phyloP scores from a whole-genome alignment of 1,140 invertebrate species.

The Eupristina koningsbergeri region DNA sequence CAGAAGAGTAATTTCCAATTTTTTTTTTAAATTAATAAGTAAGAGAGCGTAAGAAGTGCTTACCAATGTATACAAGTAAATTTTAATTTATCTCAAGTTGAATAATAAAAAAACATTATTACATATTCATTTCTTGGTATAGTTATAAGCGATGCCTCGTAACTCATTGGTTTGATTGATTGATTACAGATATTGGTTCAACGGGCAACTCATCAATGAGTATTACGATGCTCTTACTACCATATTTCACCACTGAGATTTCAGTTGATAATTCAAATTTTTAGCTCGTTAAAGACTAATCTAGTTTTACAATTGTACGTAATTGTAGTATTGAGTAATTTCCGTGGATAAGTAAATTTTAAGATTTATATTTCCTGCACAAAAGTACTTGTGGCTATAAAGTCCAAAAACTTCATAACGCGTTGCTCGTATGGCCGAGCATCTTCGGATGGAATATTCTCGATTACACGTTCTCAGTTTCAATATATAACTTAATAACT shows the following conservation, averaged over 20 bases:
- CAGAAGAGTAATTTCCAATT: background rate
- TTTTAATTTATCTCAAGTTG: background rate
- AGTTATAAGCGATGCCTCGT: too few relatives aligned
- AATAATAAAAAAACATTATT: background rate
- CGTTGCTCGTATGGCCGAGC: background rate
- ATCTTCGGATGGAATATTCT: background rate
- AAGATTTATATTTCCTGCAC: too few relatives aligned
- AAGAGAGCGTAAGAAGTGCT: background rate
- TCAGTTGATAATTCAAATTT: background rate
- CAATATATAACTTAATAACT: conserved; percentile 34
- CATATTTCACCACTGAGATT: background rate
- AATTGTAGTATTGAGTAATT: too few relatives aligned
- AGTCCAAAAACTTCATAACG: background rate
- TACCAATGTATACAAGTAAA: background rate
- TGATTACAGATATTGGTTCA: background rate
- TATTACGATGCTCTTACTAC: background rate
- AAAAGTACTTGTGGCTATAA: background rate
- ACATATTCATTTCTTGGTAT: too few relatives aligned
- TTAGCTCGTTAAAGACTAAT: too few relatives aligned
- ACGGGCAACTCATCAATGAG: background rate
- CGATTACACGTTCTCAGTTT: conserved; percentile 17
- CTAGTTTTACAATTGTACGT: too few relatives aligned
- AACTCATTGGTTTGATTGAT: background rate
- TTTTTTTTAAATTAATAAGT: background rate
- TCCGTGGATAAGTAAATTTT: too few relatives aligned